Evolutionary conservation across 2,888 invertebrate species (phyloP), one percentile per base, ranked within the genome.

Genomic region (Drosophila prostipennis): DNA sequence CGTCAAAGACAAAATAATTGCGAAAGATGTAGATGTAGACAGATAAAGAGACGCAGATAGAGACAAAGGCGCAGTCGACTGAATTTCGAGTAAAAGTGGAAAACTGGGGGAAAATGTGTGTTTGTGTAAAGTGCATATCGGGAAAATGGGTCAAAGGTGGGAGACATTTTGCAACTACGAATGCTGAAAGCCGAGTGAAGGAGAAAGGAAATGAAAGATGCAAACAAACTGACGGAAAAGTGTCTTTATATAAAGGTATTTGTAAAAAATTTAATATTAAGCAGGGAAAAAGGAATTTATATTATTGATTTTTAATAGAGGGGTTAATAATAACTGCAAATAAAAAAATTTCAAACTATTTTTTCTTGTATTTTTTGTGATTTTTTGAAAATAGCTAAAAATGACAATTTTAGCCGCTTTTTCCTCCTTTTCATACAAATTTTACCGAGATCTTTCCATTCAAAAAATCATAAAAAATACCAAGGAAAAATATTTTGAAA

Each of bases 91-190:
- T 75, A 75, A 78, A 74, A 80, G 76, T 64, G 64, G 48, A 60
- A 60, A 52, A 36, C 40, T 32, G 49, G 34, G 40, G 43, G 55
- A 36, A 76, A 70, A 56, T 26, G 49, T 26, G 32, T 46, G 45
- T 34, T 11, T 61, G 37, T 67, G 55, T 69, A 72, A 74, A 71
- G 64, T 78, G 84, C 72, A 72, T 52, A 72, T 67, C 58, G 52
- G 60, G 60, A 79, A 84, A 80, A 80, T 76, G 67, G 77, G 76
- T 79, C 79, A 84, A 76, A 75, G 76, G 74, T 65, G 76, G 61
- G 59, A 64, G 67, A 58, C 72, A 69, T 69, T 78, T 80, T 56
- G 69, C 64, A 72, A 64, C 54, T 61, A 49, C 63, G 54, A 54
- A 45, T 67, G 56, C 43, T 51, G 46, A 51, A 55, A 65, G 61